A percentile compares a stretch with the other conserved stretches of the same genome.
These are phyloP conservation scores for Sebastes miniatus DNA, from an alignment of 2,797 vertebrate species.

Conservation along the genomic window DNA sequence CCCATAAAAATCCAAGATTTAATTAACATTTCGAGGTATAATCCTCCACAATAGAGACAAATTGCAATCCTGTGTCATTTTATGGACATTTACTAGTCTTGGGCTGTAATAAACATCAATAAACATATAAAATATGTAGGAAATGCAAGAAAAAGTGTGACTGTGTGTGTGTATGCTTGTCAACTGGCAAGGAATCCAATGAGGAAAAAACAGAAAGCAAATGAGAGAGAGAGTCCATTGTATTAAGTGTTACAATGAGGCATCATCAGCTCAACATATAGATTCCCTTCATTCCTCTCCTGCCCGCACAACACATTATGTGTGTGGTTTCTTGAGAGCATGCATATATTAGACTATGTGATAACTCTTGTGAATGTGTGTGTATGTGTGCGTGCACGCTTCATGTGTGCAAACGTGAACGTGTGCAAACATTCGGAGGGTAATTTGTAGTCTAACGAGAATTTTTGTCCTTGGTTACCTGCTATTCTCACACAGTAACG, in stretches of 20 bases:
- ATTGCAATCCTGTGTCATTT: not conserved
- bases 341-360: not conserved
- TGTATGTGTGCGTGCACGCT: not conserved
- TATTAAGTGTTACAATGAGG: not conserved
- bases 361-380: not conserved
- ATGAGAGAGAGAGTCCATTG: not conserved
- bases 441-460: not conserved
- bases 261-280: not conserved
- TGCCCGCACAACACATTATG: not conserved
- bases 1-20: not conserved
- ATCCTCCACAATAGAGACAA: not conserved
- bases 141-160: not conserved
- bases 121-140: not conserved
- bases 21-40: not conserved
- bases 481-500: constrained; percentile 5
- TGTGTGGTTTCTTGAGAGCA: not conserved
- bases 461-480: constrained; percentile 23
- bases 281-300: constrained; percentile 28
- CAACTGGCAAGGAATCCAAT: not conserved
- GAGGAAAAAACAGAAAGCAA: not conserved
- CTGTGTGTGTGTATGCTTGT: not conserved
- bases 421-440: not conserved
- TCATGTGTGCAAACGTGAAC: not conserved
- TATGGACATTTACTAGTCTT: not conserved
- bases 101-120: not conserved